A percentile compares a stretch with the other conserved stretches of the same genome.
Conservation (phyloP, 2,797 vertebrate species). For the Artibeus jamaicensis region DNA sequence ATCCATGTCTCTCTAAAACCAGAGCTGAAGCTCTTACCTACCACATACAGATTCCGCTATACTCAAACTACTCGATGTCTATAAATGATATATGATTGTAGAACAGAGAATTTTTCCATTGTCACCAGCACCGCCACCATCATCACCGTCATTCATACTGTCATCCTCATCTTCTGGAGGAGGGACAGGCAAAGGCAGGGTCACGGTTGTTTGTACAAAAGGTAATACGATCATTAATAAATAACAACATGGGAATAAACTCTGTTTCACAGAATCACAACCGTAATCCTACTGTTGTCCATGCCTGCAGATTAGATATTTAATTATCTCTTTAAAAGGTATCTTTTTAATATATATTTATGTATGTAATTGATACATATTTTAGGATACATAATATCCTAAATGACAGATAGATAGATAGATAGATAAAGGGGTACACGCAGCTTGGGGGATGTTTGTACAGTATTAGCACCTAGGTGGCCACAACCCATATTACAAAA, state of each 20-base stretch:
- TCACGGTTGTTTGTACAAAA: neutral
- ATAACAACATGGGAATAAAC: neutral
- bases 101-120: neutral
- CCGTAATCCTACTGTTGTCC: neutral
- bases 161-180: neutral
- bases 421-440: neutral
- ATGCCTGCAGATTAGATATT: neutral
- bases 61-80: neutral
- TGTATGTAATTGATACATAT: neutral
- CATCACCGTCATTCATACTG: neutral
- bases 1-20: neutral
- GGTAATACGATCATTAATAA: neutral
- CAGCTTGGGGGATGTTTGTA: neutral
- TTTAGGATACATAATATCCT: neutral
- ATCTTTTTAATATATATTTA: neutral
- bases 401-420: neutral
- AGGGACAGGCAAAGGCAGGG: too few relatives aligned
- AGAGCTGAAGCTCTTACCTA: neutral
- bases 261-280: neutral
- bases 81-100: neutral
- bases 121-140: neutral
- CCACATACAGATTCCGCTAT: neutral
- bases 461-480: neutral
- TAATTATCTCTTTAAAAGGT: neutral
- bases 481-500: neutral